Base-by-base conservation (phyloP, 1,140 invertebrate genomes). In the Bathynomus jamesi region DNA sequence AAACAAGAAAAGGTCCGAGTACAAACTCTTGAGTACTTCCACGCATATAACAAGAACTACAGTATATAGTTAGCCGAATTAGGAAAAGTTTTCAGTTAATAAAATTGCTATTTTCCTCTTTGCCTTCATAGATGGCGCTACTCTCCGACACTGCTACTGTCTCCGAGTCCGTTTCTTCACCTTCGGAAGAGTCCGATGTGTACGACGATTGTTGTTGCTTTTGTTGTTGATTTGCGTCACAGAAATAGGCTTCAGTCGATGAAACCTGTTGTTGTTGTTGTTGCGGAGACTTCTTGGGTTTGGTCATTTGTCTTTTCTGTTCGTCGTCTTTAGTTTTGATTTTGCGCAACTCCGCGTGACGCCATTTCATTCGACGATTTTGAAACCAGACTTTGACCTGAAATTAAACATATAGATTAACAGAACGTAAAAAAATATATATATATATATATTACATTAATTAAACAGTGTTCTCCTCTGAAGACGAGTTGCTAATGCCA, bases 381-480 rank as follows among this genome's bases (percentile, higher is more conserved):
- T 95, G 93, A 81, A 94, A 95, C 92, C 93, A 95, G 0, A 95
- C 92, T 83, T 95, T 95, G 0, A 95, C 91, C 90, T 93, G 79
- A 31, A 76, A n/a, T n/a, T n/a, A n/a, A n/a, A n/a, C n/a, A n/a
- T n/a, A n/a, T n/a, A 21, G 11, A 28, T 29, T 7, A 46, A 60
- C 30, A 10, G 21, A n/a, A 62, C 11, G 46, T 17, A 67, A 62
- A n/a, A 17, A 67, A 62, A 8, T 27, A 62, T 11, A 64, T 10
- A 67, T 25, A 13, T 46, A 46, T 11, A 64, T n/a, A n/a, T n/a
- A n/a, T n/a, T n/a, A n/a, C n/a, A n/a, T n/a, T n/a, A n/a, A n/a
- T n/a, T n/a, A n/a, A 11, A 67, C 17, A 67, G 11, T 46, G 11
- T 17, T 17, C 46, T 13, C 11, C 11, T 53, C 21, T 3, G 4